These are phyloP conservation scores for Corythornis leucogaster DNA, from an alignment of 2,797 vertebrate species.

Conservation along the genomic window DNA sequence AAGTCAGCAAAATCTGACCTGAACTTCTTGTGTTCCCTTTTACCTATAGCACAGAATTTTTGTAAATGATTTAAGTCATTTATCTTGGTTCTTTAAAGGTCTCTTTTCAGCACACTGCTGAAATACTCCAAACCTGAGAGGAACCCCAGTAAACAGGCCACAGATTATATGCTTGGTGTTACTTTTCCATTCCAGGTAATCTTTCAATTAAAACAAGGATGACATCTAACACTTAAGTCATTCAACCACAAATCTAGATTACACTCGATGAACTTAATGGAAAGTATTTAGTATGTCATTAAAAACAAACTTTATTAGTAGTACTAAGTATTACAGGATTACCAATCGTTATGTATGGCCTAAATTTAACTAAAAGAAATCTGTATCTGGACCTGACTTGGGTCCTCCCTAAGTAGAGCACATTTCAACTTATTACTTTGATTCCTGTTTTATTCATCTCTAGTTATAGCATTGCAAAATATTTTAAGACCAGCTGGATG, in stretches of 20 bases:
- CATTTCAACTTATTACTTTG: background rate
- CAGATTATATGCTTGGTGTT: background rate
- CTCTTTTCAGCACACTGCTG: rapidly evolving
- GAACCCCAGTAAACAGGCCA: background rate
- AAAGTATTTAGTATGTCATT: background rate
- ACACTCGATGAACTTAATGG: background rate
- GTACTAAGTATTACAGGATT: background rate
- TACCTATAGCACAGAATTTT: background rate
- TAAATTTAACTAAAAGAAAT: background rate
- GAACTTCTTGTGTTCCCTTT: background rate
- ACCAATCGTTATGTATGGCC: background rate
- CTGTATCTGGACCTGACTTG: background rate
- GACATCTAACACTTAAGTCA: background rate
- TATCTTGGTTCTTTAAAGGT: background rate
- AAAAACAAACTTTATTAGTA: background rate
- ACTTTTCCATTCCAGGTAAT: background rate
- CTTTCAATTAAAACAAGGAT: background rate
- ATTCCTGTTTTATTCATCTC: background rate
- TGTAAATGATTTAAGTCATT: background rate
- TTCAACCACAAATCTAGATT: background rate
- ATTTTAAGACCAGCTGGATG: background rate
- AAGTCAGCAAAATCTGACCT: background rate
- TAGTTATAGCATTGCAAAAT: background rate
- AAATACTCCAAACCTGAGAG: background rate
- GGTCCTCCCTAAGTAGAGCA: background rate